Evolutionary conservation across 2,797 vertebrate species (phyloP), one percentile per base, ranked within the genome.

Genomic region (Labeo calbasu): DNA sequence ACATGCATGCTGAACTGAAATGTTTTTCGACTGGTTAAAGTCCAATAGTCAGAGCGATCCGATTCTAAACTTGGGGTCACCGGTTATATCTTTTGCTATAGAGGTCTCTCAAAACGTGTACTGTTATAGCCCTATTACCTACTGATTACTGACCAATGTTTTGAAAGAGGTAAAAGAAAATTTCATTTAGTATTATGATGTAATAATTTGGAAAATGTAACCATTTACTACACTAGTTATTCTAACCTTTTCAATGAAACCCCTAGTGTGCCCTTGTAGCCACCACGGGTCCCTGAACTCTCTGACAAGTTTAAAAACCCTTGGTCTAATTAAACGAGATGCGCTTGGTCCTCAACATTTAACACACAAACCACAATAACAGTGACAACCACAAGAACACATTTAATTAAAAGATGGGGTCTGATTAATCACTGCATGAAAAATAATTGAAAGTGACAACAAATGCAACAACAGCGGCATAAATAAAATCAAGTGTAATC

Each of bases 331-430:
- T 77, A 77, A 76, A 77, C 21, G 0, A 25, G 36, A 77, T 25
- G 14, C 1, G 1, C 75, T 25, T 14, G 72, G 19, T 40, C 19
- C 32, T 76, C 72, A 76, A 36, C 28, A n/a, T 57, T 59, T 43
- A 46, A 46, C 36, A 77, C 7, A 40, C 13, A 32, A 53, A 51
- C 48, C 21, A 68, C 15, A 36, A 65, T 14, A 28, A 28, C 23
- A 32, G 61, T 19, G 25, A 65, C 63, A 66, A 66, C 17, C 17
- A 76, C 53, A 59, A 23, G 73, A 77, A 59, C 36, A 61, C 55
- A 61, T 77, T 57, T 77, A 61, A 77, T 77, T 77, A 77, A 61
- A 77, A 61, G 36, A 61, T 77, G 75, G 43, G 36, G 32, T 77
- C 75, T 61, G 75, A 77, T 61, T 77, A 77, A 61, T 61, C 9